Evolutionary conservation across 53 echinoderm and acorn worm genomes (phyloP).

Genomic region (Crossaster papposus): DNA sequence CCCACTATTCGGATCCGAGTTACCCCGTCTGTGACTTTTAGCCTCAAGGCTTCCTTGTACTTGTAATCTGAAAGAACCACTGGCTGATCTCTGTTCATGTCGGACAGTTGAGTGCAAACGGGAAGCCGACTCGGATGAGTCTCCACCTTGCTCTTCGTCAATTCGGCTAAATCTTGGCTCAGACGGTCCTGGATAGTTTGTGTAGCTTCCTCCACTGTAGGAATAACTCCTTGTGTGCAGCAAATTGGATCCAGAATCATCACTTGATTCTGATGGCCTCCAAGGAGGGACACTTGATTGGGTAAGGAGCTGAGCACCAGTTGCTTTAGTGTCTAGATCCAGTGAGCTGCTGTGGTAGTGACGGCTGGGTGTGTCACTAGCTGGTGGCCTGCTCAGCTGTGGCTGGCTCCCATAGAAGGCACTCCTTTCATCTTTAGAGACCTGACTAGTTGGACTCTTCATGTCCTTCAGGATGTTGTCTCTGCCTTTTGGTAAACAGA

Average conservation of each 20-base stretch:
- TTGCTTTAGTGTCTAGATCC: slow-evolving; percentile 42
- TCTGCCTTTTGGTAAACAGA: slow-evolving; percentile 12
- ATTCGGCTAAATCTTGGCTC: slow-evolving; percentile 60
- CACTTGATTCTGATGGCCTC: neutral
- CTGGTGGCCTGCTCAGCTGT: slow-evolving; percentile 14
- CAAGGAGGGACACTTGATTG: slow-evolving; percentile 34
- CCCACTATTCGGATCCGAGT: slow-evolving; percentile 9
- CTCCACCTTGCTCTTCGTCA: slow-evolving; percentile 50
- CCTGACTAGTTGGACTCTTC: neutral
- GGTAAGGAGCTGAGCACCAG: slow-evolving; percentile 15
- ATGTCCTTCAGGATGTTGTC: slow-evolving; percentile 22
- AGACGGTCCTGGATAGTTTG: slow-evolving; percentile 24
- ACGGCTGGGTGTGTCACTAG: slow-evolving; percentile 1
- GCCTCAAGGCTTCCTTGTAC: neutral
- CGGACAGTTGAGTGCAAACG: slow-evolving; percentile 15
- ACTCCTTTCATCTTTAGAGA: slow-evolving; percentile 20
- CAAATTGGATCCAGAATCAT: slow-evolving; percentile 8
- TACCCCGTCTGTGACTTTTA: slow-evolving; percentile 20
- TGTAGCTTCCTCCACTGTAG: slow-evolving; percentile 27
- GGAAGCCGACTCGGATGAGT: slow-evolving; percentile 31
- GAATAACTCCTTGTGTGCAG: slow-evolving; percentile 53
- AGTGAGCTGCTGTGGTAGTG: slow-evolving; percentile 52
- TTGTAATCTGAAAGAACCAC: slow-evolving; percentile 6
- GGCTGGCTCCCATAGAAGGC: slow-evolving; percentile 21
- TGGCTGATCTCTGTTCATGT: slow-evolving; percentile 20